Evolutionary conservation across 2,888 invertebrate species (phyloP).

Genomic region (Eupithecia abbreviata): DNA sequence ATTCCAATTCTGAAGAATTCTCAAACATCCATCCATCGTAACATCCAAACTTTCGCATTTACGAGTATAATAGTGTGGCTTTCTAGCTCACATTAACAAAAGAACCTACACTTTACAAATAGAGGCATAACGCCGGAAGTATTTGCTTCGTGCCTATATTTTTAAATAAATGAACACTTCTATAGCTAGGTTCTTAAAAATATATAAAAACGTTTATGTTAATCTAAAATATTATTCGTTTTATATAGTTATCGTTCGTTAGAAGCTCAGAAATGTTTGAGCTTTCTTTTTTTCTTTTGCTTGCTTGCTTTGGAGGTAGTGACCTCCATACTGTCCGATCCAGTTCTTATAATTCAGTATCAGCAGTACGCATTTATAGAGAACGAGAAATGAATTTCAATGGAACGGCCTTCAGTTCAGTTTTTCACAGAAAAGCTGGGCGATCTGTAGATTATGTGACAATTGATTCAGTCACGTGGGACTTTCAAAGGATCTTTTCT

Average conservation of each 20-base stretch:
- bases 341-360: neutral
- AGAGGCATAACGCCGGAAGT: neutral
- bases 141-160: no score
- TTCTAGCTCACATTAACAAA: neutral
- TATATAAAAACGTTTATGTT: neutral
- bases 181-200: neutral
- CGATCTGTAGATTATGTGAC: slow-evolving; percentile 1
- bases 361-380: neutral
- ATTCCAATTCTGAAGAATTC: no score
- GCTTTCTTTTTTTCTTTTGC: no score
- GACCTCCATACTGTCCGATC: no score
- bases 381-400: neutral
- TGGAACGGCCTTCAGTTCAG: neutral
- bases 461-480: slow-evolving; percentile 10
- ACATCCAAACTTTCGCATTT: no score
- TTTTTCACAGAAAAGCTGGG: neutral
- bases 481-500: neutral
- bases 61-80: no score
- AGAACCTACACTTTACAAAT: neutral
- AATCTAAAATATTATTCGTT: no score
- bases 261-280: no score
- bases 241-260: no score
- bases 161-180: neutral
- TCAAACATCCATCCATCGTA: no score
- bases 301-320: no score